phyloP scores from a whole-genome alignment of 2,797 vertebrate genomes.

The Characodon lateralis region DNA sequence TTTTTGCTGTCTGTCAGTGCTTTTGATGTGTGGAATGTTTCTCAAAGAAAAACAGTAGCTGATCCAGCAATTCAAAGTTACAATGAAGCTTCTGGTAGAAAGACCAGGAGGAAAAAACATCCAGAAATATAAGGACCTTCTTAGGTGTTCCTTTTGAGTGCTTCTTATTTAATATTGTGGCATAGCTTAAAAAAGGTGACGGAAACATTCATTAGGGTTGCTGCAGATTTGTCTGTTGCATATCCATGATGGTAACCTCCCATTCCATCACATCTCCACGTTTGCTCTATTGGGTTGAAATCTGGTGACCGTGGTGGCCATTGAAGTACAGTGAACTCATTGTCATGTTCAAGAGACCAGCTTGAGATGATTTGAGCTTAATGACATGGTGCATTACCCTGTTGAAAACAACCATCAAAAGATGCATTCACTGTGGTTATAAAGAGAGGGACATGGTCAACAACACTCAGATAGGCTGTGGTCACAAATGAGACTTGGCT shows the following conservation, averaged over 20 bases:
- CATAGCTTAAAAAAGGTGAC: not conserved
- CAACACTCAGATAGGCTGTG: not conserved
- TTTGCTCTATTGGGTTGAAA: not conserved
- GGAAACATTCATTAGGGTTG: not conserved
- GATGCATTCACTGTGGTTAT: not conserved
- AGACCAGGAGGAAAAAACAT: conserved; percentile 13
- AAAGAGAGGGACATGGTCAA: not conserved
- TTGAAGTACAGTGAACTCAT: not conserved
- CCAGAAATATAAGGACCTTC: not conserved
- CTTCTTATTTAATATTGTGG: not conserved
- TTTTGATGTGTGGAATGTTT: not conserved
- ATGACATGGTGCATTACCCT: not conserved
- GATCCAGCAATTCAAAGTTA: conserved; percentile 1
- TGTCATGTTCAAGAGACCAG: not conserved
- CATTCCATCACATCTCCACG: not conserved
- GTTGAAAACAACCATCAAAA: not conserved
- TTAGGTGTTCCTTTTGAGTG: not conserved
- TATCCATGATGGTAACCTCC: not conserved
- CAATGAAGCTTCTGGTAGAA: not conserved
- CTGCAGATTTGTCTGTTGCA: not conserved
- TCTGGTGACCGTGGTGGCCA: not conserved
- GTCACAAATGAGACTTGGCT: not conserved
- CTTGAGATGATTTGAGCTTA: not conserved
- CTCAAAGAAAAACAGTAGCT: not conserved
- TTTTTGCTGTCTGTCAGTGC: not conserved